A percentile compares a stretch with the other conserved stretches of the same genome.
Evolutionary conservation across 1,140 invertebrate species (phyloP).

Genomic region (Sarcophaga bullata): DNA sequence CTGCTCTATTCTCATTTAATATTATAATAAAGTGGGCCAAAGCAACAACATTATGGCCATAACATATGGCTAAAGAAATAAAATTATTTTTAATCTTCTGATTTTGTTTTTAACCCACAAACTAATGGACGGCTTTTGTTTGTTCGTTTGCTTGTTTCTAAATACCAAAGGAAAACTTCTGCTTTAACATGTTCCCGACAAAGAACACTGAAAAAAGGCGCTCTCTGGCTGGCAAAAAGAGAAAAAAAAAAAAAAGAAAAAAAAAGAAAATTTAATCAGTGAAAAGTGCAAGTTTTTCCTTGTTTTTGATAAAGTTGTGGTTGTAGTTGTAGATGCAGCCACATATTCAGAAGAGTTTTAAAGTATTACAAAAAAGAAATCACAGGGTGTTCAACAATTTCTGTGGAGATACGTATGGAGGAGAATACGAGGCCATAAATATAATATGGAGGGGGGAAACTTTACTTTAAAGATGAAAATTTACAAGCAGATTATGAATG

Average conservation of each 20-base stretch:
- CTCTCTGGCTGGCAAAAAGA: background rate
- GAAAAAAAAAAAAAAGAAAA: background rate
- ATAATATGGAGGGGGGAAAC: no score
- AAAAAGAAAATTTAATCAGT: conserved; percentile 16
- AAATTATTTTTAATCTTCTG: no score
- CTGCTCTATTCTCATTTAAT: no score
- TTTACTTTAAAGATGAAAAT: no score
- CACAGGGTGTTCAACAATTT: background rate
- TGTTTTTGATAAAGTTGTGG: background rate
- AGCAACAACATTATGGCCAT: no score
- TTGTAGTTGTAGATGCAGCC: background rate
- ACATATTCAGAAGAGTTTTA: background rate
- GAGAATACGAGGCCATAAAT: no score
- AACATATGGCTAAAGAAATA: no score
- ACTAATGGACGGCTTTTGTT: background rate
- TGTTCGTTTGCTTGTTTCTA: background rate
- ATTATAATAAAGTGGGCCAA: no score
- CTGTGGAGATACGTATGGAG: no score
- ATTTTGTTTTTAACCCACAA: background rate
- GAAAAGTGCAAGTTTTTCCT: conserved; percentile 1
- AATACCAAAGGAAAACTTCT: conserved; percentile 15
- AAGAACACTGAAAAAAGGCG: background rate
- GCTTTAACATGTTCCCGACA: conserved; percentile 5
- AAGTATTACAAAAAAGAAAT: background rate
- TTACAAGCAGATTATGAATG: no score